These are phyloP conservation scores for Podiceps cristatus DNA, from an alignment of 2,113 vertebrate species.

Conservation along the genomic window DNA sequence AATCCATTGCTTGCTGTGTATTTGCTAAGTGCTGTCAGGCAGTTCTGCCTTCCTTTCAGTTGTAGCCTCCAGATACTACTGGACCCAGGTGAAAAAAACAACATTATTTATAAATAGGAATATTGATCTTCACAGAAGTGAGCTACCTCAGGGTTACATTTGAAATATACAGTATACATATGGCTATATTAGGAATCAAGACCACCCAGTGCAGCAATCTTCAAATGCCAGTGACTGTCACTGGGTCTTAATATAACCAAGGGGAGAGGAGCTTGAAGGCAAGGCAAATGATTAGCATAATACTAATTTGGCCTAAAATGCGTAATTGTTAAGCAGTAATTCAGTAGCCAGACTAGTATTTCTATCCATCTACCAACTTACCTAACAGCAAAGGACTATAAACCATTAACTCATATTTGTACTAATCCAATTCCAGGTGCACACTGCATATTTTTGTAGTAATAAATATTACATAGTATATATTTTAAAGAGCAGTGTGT, in stretches of 20 bases:
- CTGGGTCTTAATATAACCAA: background rate
- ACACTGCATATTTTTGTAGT: constrained; percentile 22
- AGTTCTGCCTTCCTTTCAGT: background rate
- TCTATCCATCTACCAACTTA: background rate
- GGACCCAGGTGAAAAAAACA: background rate
- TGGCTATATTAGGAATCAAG: background rate
- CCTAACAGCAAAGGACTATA: background rate
- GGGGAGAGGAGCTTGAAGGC: background rate
- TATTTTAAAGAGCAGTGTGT: constrained; percentile 32
- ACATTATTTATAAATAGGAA: background rate
- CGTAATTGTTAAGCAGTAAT: background rate
- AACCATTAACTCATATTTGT: constrained; percentile 30
- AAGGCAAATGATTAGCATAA: background rate
- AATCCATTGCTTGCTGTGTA: background rate
- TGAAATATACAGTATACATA: background rate
- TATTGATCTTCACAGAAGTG: background rate
- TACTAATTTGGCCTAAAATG: background rate
- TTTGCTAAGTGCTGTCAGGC: background rate
- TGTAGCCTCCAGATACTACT: background rate
- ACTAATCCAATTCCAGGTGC: constrained; percentile 62
- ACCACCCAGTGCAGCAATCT: background rate
- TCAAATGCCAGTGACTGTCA: background rate
- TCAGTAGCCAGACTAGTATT: background rate
- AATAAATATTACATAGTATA: constrained; percentile 39
- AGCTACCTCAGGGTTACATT: background rate